phyloP scores from a whole-genome alignment of 1,140 invertebrate genomes.

The Armadillidium nasatum region DNA sequence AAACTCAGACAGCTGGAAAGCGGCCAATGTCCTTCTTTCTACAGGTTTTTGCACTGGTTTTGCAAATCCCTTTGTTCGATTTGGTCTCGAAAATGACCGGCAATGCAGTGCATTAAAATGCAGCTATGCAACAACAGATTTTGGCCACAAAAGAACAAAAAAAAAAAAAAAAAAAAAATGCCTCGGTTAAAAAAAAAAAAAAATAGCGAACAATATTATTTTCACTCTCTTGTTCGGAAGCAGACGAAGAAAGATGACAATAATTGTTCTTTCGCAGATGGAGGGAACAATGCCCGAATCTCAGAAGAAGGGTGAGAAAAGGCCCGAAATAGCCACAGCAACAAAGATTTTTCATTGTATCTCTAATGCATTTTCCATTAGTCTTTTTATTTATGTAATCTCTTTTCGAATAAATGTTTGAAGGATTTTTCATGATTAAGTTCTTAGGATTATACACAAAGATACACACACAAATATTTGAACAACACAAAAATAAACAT shows the following conservation, averaged over 20 bases:
- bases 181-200: not conserved
- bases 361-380: conserved; percentile 11
- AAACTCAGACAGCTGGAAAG: not conserved
- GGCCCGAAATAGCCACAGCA: not conserved
- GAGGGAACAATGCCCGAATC: not conserved
- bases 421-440: not conserved
- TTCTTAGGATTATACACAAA: conserved; percentile 4
- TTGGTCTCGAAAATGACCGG: not conserved
- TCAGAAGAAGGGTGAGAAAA: not conserved
- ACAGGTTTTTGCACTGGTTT: not conserved
- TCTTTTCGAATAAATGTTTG: conserved; percentile 3
- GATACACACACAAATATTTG: not conserved
- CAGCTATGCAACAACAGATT: not conserved
- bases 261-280: conserved; percentile 7
- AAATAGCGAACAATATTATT: not conserved
- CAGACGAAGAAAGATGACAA: not conserved
- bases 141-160: too few species aligned
- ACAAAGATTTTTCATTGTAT: not conserved
- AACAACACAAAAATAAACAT: not conserved
- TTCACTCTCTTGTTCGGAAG: not conserved
- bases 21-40: not conserved
- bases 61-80: not conserved
- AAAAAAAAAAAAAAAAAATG: not conserved
- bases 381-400: conserved; percentile 12
- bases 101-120: conserved; percentile 7